Evolutionary conservation across 2,888 invertebrate species (phyloP), one percentile per base, ranked within the genome.

Genomic region (Lottia gigantea): DNA sequence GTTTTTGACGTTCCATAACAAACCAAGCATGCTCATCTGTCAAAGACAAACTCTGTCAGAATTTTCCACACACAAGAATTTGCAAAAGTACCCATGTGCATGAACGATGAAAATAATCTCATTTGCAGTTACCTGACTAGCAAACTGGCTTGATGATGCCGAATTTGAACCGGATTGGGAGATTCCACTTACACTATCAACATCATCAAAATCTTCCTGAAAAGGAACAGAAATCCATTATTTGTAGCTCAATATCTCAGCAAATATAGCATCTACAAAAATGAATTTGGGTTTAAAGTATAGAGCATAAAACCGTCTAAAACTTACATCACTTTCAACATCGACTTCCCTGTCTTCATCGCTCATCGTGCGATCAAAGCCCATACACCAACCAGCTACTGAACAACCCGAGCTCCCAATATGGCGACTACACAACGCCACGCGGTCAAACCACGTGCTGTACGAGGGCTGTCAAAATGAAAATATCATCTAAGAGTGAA

Each of bases 261-360:
- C 65, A 64, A 64, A 45, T 64, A 45, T 26, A 55, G 65, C 64
- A 65, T 69, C 61, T 69, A n/a, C 31, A 25, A n/a, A 55, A 65
- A 31, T 49, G 62, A 40, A 65, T 12, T 11, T 55, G 19, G 55
- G 47, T 45, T 61, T 69, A 65, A 45, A 23, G 15, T 45, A 45
- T 23, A 65, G 61, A 15, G 19, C 49, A 65, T 55, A 16, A 64
- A 55, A 15, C 40, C 26, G 23, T 45, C 25, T 63, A 61, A 68
- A 19, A 73, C 95, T 92, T 92, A 96, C 96, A 91, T 96, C 96
- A 91, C 96, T 96, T 91, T 96, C 95, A 86, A 95, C 94, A 90
- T 96, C 96, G 89, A 96, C 95, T 90, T 96, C 96, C 85, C 95
- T 92, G 90, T 96, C 96, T 90, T 96, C 96, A 90, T 96, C 96